These are phyloP conservation scores for Lasioglossum lativentre DNA, from an alignment of 2,888 invertebrate species.

Conservation along the genomic window DNA sequence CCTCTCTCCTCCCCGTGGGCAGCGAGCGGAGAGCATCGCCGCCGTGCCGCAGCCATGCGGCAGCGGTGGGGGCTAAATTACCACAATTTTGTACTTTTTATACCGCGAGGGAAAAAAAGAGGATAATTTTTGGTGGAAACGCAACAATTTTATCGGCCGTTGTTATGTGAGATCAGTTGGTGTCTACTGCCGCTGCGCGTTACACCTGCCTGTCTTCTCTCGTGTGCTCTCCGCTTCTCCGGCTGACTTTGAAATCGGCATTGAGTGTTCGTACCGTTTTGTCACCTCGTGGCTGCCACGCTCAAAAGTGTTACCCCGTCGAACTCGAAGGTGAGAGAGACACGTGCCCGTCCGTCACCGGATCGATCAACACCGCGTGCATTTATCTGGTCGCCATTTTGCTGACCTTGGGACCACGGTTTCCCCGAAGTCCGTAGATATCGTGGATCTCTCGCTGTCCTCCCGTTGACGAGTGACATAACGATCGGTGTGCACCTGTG, in stretches of 20 bases:
- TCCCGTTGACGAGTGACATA: conserved; percentile 17
- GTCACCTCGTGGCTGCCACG: conserved; percentile 6
- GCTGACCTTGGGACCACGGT: conserved; percentile 56
- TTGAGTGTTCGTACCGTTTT: conserved; percentile 22
- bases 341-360: neutral
- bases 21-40: conserved; percentile 69
- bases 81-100: conserved; percentile 84
- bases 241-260: conserved; percentile 36
- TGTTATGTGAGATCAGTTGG: conserved; percentile 84
- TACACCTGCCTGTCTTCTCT: conserved; percentile 78
- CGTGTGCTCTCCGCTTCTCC: conserved; percentile 61
- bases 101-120: conserved; percentile 80
- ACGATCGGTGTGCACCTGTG: conserved; percentile 9
- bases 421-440: conserved; percentile 12
- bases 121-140: conserved; percentile 84
- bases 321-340: neutral
- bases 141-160: conserved; percentile 84
- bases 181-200: conserved; percentile 83
- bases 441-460: neutral
- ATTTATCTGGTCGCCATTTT: conserved; percentile 72
- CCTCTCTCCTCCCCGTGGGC: conserved; percentile 65
- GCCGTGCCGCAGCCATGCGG: conserved; percentile 31
- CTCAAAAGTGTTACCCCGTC: neutral
- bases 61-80: conserved; percentile 82
- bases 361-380: conserved; percentile 20